phyloP scores from a whole-genome alignment of 92 coral and sea anemone species.

The Phenganax stokvisi region DNA sequence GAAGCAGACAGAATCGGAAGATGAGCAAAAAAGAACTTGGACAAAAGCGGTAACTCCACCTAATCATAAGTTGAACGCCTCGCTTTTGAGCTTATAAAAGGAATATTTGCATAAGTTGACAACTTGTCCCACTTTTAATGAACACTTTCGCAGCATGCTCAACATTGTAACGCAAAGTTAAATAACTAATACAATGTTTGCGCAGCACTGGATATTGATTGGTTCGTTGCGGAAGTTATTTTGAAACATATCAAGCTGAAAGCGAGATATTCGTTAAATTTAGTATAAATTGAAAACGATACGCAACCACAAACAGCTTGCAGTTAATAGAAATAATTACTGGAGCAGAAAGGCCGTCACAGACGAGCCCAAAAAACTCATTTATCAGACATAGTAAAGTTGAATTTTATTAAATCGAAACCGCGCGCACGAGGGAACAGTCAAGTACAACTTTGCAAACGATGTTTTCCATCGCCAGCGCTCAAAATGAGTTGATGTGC shows the following conservation, averaged over 20 bases:
- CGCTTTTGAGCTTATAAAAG: background rate
- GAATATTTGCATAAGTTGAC: slow-evolving; percentile 15
- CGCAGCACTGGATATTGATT: background rate
- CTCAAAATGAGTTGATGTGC: too few relatives aligned
- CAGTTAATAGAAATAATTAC: background rate
- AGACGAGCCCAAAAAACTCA: background rate
- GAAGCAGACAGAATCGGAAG: background rate
- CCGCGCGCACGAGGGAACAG: background rate
- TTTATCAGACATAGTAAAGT: background rate
- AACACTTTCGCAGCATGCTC: background rate
- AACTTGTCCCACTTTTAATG: slow-evolving; percentile 4
- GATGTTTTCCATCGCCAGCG: too few relatives aligned
- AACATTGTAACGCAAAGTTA: background rate
- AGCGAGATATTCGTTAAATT: background rate
- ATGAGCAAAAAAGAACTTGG: background rate
- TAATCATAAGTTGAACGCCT: background rate
- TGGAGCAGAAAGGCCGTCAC: background rate
- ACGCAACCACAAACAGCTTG: background rate
- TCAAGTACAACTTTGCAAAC: too few relatives aligned
- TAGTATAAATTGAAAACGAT: background rate
- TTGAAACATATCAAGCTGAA: background rate
- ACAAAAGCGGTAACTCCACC: background rate
- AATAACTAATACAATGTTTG: background rate
- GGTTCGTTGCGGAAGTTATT: background rate
- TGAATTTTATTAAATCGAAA: background rate